Conservation (phyloP, 2,888 invertebrate genomes). For the Epinotia nisella region DNA sequence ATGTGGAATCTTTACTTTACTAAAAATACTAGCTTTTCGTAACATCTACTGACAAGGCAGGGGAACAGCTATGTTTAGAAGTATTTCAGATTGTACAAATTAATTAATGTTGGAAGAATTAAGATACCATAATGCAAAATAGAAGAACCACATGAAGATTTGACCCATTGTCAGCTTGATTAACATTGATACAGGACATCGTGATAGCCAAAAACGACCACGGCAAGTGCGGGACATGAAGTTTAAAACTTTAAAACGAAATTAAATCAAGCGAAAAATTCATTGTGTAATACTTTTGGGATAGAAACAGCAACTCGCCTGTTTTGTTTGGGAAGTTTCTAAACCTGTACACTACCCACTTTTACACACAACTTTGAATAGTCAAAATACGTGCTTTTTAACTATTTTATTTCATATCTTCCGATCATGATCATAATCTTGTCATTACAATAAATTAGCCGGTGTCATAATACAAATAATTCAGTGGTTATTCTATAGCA, state of each 20-base stretch:
- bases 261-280: not conserved
- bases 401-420: not conserved
- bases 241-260: not conserved
- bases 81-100: not conserved
- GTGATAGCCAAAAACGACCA: too few relatives aligned
- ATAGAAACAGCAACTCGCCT: not conserved
- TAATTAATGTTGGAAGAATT: not conserved
- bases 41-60: not conserved
- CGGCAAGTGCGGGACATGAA: not conserved
- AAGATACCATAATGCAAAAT: not conserved
- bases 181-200: not conserved
- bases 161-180: not conserved
- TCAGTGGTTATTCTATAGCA: not conserved
- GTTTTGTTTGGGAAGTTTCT: not conserved
- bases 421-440: too few relatives aligned
- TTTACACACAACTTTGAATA: not conserved
- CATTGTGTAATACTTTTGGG: too few relatives aligned
- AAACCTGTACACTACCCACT: not conserved
- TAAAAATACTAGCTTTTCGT: conserved; percentile 5
- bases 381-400: not conserved
- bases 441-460: not conserved
- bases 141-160: not conserved
- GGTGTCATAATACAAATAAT: not conserved
- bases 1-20: not conserved
- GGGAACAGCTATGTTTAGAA: not conserved